Percentiles rank a stretch among this genome's conserved stretches.
phyloP scores from a whole-genome alignment of 2,113 vertebrate genomes.

The Ascaphus truei region DNA sequence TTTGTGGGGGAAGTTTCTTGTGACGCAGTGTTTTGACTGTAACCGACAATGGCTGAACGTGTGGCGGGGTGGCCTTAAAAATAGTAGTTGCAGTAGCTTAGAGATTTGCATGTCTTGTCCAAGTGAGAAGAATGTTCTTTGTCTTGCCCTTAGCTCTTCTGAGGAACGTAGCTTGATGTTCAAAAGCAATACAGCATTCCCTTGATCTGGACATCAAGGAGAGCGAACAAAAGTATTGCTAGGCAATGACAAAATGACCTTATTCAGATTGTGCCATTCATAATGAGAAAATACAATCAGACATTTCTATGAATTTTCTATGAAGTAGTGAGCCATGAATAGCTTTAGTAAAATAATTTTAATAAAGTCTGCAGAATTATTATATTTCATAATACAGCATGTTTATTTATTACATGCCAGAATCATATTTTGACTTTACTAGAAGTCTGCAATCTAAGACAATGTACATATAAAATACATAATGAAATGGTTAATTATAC shows the following conservation, averaged over 20 bases:
- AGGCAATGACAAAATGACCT: constrained; percentile 57
- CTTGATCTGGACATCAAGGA: constrained; percentile 43
- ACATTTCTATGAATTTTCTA: too few relatives aligned
- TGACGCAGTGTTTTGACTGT: constrained; percentile 47
- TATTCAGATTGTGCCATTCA: constrained; percentile 56
- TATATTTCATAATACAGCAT: too few relatives aligned
- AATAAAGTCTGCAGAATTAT: background rate
- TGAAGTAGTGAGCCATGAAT: background rate
- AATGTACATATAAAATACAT: too few relatives aligned
- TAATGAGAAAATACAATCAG: background rate
- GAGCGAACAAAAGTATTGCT: constrained; percentile 58
- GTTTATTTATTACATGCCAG: too few relatives aligned
- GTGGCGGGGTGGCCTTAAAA: constrained; percentile 38
- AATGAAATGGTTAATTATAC: too few relatives aligned
- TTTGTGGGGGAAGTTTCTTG: constrained; percentile 47
- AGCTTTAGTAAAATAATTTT: background rate
- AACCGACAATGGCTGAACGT: constrained; percentile 44
- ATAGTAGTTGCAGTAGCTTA: constrained; percentile 43
- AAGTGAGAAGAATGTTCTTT: constrained; percentile 52
- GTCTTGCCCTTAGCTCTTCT: constrained; percentile 59
- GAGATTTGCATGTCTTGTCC: constrained; percentile 64
- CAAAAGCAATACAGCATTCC: background rate
- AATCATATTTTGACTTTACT: too few relatives aligned
- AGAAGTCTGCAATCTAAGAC: too few relatives aligned
- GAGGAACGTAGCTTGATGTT: constrained; percentile 45